A percentile compares a stretch with the other conserved stretches of the same genome.
phyloP scores from a whole-genome alignment of 2,888 invertebrate genomes.

The Vannuccia rotundouncinata region DNA sequence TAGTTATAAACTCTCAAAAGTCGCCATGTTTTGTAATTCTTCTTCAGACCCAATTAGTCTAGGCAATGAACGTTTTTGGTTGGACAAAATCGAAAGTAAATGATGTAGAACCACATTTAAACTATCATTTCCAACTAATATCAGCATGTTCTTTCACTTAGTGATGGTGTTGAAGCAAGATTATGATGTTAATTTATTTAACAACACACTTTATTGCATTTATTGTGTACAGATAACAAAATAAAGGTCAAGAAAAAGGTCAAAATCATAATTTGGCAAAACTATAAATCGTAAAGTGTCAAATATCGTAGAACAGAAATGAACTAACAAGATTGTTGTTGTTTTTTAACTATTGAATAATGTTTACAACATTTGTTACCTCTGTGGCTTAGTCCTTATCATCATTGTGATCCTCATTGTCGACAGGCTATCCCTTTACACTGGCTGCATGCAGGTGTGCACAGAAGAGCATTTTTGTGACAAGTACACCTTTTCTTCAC shows the following conservation, averaged over 20 bases:
- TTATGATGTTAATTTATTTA: conserved; percentile 24
- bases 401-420: conserved; percentile 18
- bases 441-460: conserved; percentile 24
- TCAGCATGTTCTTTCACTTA: conserved; percentile 24
- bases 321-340: conserved; percentile 20
- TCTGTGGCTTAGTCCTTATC: conserved; percentile 26
- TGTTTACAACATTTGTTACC: conserved; percentile 26
- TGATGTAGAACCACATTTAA: conserved; percentile 24
- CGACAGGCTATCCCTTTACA: conserved; percentile 23
- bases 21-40: too few species aligned
- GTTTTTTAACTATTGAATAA: conserved; percentile 24
- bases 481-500: conserved; percentile 24
- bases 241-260: conserved; percentile 26
- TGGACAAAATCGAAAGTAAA: conserved; percentile 26
- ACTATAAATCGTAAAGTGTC: conserved; percentile 26
- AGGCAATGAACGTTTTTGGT: too few species aligned
- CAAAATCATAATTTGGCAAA: conserved; percentile 20
- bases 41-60: too few species aligned
- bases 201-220: conserved; percentile 24
- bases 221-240: conserved; percentile 16
- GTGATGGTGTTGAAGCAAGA: conserved; percentile 26
- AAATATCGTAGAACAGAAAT: conserved; percentile 24
- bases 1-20: too few species aligned
- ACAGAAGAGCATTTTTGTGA: conserved; percentile 24
- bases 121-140: conserved; percentile 26